Percentiles rank a stretch among this genome's conserved stretches.
phyloP scores from a whole-genome alignment of 2,888 invertebrate species.

The Oscheius sp. region DNA sequence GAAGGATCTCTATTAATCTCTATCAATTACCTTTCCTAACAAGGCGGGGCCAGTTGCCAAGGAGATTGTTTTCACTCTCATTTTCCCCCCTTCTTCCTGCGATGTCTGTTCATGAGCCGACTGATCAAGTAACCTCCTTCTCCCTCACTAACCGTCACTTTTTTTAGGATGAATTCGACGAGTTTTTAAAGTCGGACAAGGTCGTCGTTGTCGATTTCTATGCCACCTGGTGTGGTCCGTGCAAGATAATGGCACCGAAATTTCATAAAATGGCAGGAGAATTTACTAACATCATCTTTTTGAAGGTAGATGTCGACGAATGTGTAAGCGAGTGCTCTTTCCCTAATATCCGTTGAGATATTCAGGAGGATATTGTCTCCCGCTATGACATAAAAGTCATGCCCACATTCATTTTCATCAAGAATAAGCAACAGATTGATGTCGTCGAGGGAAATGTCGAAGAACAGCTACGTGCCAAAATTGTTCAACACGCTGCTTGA shows the following conservation, averaged over 20 bases:
- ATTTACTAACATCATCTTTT: conserved; percentile 44
- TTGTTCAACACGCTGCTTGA: conserved; percentile 7
- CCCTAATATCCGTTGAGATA: not conserved
- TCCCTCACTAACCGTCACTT: too few species aligned
- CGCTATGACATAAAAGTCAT: conserved; percentile 65
- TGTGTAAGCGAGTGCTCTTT: conserved; percentile 35
- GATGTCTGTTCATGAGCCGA: conserved; percentile 31
- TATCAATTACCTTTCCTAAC: not conserved
- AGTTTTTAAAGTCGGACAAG: conserved; percentile 45
- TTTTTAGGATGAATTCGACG: conserved; percentile 62
- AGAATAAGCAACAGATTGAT: conserved; percentile 55
- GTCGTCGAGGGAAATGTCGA: conserved; percentile 63
- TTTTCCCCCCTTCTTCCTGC: not conserved
- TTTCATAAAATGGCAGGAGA: conserved; percentile 50
- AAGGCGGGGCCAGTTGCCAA: too few species aligned
- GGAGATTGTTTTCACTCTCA: too few species aligned
- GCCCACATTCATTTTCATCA: conserved; percentile 69
- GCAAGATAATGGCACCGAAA: conserved; percentile 58
- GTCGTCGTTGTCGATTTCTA: conserved; percentile 61
- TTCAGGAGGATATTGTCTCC: conserved; percentile 58
- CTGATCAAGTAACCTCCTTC: conserved; percentile 19
- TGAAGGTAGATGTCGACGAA: conserved; percentile 62
- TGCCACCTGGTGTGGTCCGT: conserved; percentile 65
- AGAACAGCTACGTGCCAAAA: conserved; percentile 45
- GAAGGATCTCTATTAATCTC: too few species aligned